Evolutionary conservation across 1,140 invertebrate genomes (phyloP).

Genomic region (Anastrepha obliqua): DNA sequence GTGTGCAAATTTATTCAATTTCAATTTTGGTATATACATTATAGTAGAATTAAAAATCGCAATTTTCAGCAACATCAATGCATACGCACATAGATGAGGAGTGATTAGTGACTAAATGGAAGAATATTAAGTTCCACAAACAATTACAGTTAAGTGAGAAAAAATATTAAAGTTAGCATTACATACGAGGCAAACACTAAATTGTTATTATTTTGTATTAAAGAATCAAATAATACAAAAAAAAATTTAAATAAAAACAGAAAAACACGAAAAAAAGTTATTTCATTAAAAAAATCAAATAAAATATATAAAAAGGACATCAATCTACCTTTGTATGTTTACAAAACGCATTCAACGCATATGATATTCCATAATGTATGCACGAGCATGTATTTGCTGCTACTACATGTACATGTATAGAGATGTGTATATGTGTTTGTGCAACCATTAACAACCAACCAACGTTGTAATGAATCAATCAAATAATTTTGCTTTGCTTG

Average conservation of each 20-base stretch:
- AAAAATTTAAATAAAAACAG: not conserved
- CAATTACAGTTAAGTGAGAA: not conserved
- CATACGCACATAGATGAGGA: not conserved
- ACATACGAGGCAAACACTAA: conserved; percentile 14
- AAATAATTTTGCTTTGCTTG: not conserved
- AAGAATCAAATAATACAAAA: not conserved
- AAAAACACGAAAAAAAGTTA: not conserved
- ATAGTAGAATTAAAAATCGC: not conserved
- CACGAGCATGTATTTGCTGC: conserved; percentile 55
- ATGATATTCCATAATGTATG: conserved; percentile 54
- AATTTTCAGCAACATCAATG: not conserved
- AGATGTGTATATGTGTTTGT: not conserved
- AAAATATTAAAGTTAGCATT: not conserved
- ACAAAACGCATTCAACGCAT: conserved; percentile 57
- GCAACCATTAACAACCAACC: not conserved
- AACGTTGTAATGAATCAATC: conserved; percentile 8
- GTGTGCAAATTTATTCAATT: conserved; percentile 24
- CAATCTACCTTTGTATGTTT: conserved; percentile 43
- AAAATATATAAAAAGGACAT: conserved; percentile 31
- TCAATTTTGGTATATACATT: conserved; percentile 42
- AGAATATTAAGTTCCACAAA: not conserved
- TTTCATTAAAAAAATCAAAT: not conserved
- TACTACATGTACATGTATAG: conserved; percentile 59
- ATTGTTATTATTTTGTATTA: not conserved
- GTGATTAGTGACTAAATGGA: not conserved